Base-by-base conservation (phyloP, 1,140 invertebrate species). In the Pectinophora gossypiella region DNA sequence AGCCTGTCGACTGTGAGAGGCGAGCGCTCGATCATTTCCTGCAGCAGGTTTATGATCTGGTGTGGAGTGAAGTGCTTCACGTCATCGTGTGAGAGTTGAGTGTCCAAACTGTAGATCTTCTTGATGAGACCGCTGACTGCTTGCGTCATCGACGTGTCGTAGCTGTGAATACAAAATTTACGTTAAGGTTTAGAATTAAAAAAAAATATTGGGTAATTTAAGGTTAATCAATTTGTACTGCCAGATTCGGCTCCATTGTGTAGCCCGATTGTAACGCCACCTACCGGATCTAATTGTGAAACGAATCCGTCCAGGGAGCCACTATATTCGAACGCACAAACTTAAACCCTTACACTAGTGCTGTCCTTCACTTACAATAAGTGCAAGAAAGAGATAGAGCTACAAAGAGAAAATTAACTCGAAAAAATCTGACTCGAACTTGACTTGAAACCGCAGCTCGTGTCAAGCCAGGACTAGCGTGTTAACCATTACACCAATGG, bases 11-110 rank as follows among this genome's bases (percentile, higher is more conserved):
- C 43, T 0, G 91, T 68, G 3, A 92, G 68, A 2, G 89, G 71
- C 6, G 88, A 60, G 53, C 89, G 64, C 36, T 93, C 90, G 0
- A 94, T 87, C 1, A 98, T 78, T 54, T 92, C 89, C 48, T 92
- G 89, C 12, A 98, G 80, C 61, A 97, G 93, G 64, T 94, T 91
- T 43, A 92, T 90, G 42, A 91, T 88, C 78, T 97, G 95, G 45
- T 90, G 84, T 0, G 94, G 88, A 2, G 90, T 89, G 44, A 97
- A 85, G 5, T 18, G 15, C 19, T 71, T 56, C 16, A 80, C 68
- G 1, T 92, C 74, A 64, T 94, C 93, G 15, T 76, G 61, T 13
- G 61, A 56, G 1, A 62, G 67, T 48, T 93, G 91, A 9, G 88
- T 76, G 21, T 59, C 57, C 7, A 84, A 20, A 2, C 76, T 68